Evolutionary conservation across 1,140 invertebrate species (phyloP).

Genomic region (Drosophila kurseongensis): DNA sequence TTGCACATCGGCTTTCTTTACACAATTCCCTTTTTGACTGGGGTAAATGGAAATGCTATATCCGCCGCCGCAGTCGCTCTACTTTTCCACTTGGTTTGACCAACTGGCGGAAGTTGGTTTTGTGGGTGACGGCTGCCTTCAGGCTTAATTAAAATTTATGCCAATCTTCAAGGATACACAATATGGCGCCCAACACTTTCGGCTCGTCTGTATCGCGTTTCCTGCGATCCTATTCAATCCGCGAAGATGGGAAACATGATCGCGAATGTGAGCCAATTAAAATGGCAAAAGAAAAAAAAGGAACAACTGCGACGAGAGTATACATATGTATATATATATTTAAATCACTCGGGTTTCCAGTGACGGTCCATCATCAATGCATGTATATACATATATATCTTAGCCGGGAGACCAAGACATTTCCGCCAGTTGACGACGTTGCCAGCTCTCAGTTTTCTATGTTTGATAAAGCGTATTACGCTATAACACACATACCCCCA

Average conservation of each 20-base stretch:
- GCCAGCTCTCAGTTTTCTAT: constrained; percentile 20
- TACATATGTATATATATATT: background rate
- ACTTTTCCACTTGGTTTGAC: constrained; percentile 33
- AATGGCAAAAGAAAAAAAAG: constrained; percentile 37
- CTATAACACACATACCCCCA: constrained; percentile 39
- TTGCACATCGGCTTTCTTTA: constrained; percentile 19
- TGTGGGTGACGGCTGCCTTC: constrained; percentile 48
- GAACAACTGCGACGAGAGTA: background rate
- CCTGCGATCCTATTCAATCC: constrained; percentile 5
- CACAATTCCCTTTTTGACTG: constrained; percentile 5
- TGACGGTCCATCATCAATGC: constrained; percentile 30
- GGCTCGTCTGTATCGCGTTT: constrained; percentile 13
- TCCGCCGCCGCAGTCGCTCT: background rate
- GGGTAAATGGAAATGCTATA: constrained; percentile 24
- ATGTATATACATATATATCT: constrained; percentile 8
- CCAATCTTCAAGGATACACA: constrained; percentile 23
- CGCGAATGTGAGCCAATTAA: constrained; percentile 53
- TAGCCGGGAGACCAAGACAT: constrained; percentile 29
- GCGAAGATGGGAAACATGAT: constrained; percentile 16
- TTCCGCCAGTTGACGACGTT: constrained; percentile 51
- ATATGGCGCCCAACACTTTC: background rate
- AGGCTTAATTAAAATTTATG: constrained; percentile 58
- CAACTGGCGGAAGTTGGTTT: constrained; percentile 38
- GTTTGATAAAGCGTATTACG: constrained; percentile 70
- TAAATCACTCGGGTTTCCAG: constrained; percentile 19